Evolutionary conservation across 2,113 vertebrate species (phyloP).

Genomic region (Fregata magnificens): DNA sequence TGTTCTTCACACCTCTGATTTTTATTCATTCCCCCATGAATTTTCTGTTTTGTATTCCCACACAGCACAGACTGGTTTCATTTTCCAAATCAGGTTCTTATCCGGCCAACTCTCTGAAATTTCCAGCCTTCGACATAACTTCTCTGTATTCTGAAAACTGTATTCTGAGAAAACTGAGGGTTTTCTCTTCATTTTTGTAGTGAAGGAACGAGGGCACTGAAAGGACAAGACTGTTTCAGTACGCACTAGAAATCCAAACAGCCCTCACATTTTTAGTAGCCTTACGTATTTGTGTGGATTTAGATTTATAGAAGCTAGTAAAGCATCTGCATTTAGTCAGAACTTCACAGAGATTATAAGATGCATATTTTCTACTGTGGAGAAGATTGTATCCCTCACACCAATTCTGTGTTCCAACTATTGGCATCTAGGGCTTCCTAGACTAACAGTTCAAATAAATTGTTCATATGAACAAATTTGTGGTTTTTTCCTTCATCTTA

Average conservation of each 20-base stretch:
- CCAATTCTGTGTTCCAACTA: rapidly evolving
- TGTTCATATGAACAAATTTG: not conserved
- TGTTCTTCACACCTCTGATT: not conserved
- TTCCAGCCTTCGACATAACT: not conserved
- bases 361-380: not conserved
- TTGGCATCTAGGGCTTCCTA: not conserved
- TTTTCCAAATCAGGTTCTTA: not conserved
- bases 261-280: not conserved
- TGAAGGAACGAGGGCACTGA: not conserved
- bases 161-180: rapidly evolving
- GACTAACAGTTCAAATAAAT: not conserved
- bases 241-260: not conserved
- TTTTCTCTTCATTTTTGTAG: not conserved
- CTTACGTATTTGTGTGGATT: not conserved
- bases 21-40: not conserved
- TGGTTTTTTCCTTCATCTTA: not conserved
- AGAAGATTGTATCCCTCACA: not conserved
- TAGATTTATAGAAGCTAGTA: not conserved
- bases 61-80: not conserved
- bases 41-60: not conserved
- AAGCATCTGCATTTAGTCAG: not conserved
- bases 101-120: not conserved
- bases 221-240: rapidly evolving
- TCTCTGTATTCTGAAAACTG: not conserved
- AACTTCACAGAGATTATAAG: not conserved